Percentiles rank a stretch among this genome's conserved stretches.
Conservation (phyloP, 2,113 vertebrate species). For the Prochilodus magdalenae region DNA sequence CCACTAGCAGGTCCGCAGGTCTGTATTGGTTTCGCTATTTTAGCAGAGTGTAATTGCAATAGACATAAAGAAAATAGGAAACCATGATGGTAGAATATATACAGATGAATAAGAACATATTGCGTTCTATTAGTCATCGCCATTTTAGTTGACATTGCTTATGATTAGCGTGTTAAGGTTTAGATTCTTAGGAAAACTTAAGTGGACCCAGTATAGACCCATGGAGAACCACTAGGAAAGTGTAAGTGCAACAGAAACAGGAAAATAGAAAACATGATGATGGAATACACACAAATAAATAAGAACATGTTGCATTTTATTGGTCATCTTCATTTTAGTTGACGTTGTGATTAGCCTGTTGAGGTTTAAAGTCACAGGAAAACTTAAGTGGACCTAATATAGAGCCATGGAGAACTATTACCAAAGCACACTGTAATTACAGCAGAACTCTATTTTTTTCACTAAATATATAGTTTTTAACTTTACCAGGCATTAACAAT, state of each 20-base stretch:
- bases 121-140: constrained; percentile 7
- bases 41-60: too few species aligned
- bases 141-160: not conserved
- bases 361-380: constrained; percentile 2
- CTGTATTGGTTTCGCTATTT: too few species aligned
- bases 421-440: too few species aligned
- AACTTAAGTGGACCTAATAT: not conserved
- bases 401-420: constrained; percentile 13
- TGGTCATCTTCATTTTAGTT: not conserved
- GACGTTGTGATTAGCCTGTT: not conserved
- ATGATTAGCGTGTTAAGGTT: not conserved
- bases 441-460: too few species aligned
- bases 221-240: not conserved
- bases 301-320: not conserved
- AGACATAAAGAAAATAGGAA: constrained; percentile 4
- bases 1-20: too few species aligned
- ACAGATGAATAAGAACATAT: not conserved
- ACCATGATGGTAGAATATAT: constrained; percentile 4
- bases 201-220: not conserved
- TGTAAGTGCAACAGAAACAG: too few species aligned
- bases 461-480: too few species aligned
- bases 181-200: constrained; percentile 5
- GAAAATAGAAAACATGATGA: constrained; percentile 4
- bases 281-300: constrained; percentile 7
- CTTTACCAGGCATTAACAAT: too few species aligned